Evolutionary conservation across 2,797 vertebrate species (phyloP).

Genomic region (Ctenopoma kingsleyae): DNA sequence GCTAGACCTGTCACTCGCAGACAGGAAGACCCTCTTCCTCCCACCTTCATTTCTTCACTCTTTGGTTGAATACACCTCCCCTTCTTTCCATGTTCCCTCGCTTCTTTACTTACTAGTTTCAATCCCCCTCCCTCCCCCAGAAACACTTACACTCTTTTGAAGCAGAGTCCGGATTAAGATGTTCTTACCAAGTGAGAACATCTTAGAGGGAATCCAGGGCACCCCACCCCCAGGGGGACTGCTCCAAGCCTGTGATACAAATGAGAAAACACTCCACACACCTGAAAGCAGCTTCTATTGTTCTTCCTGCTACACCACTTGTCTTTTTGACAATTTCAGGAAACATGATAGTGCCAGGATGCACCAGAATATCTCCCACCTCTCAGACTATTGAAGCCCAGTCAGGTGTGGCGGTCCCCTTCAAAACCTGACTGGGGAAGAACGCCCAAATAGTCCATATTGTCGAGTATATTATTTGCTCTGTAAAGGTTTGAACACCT

Average conservation of each 20-base stretch:
- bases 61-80: constrained; percentile 24
- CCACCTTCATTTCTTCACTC: constrained; percentile 1
- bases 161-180: constrained; percentile 64
- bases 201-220: constrained; percentile 54
- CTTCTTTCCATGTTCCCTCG: constrained; percentile 30
- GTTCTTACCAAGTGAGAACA: constrained; percentile 56
- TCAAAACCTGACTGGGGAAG: constrained; percentile 35
- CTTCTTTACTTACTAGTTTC: constrained; percentile 45
- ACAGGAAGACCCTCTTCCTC: constrained; percentile 9
- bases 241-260: constrained; percentile 35
- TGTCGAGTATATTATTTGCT: constrained; percentile 7
- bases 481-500: neutral
- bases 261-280: constrained; percentile 48
- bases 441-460: constrained; percentile 15
- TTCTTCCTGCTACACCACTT: constrained; percentile 47
- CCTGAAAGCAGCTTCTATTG: constrained; percentile 52
- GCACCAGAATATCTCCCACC: constrained; percentile 13
- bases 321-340: constrained; percentile 47
- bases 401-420: constrained; percentile 58
- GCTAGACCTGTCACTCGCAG: constrained; percentile 8
- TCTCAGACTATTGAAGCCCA: constrained; percentile 33
- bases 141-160: constrained; percentile 36
- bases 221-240: constrained; percentile 32
- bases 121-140: constrained; percentile 34
- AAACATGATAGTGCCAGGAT: constrained; percentile 58